Evolutionary conservation across 2,888 invertebrate species (phyloP), one percentile per base, ranked within the genome.

Genomic region (Mesorhabditis sp.): DNA sequence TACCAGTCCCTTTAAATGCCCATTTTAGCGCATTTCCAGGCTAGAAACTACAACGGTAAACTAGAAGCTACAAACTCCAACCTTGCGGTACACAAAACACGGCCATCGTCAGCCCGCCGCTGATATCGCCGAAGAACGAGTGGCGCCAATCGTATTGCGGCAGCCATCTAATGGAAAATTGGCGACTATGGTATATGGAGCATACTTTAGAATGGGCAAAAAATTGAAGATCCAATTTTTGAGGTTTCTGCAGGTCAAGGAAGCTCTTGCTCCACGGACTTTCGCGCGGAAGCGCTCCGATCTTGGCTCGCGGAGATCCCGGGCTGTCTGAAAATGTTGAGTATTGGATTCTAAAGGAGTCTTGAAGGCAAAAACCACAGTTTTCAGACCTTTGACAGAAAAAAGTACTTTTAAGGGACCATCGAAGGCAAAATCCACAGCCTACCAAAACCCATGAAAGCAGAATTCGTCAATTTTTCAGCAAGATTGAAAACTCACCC

Each of bases 41-140:
- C 28, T 2, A 28, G 1, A 28, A 28, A 28, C 28, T 28, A 28
- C 28, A 28, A 28, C 28, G 1, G 2, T 2, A 28, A 28, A 28
- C 28, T 28, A 62, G 2, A 62, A 13, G 4, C 13, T 4, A 62
- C n/a, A 28, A 67, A 6, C 7, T 42, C 5, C 43, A 42, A 74
- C 83, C 83, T 65, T 80, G 80, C 5, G 84, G 84, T 7, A 84
- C 81, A 45, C 78, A 79, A 64, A 84, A 84, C 4, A 84, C 84
- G 45, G 82, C 84, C 82, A 84, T 82, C 5, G 84, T 84, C 68
- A 84, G 68, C 42, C 84, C 84, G 69, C 83, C 84, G 13, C 81
- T 80, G 10, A 84, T 65, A 66, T 84, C 84, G 6, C 79, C 81
- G 68, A 84, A 84, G 67, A 84, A 84, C 1, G 82, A 84, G 28